Base-by-base conservation (phyloP, 2,888 invertebrate species). In the Sthenelais limicola region DNA sequence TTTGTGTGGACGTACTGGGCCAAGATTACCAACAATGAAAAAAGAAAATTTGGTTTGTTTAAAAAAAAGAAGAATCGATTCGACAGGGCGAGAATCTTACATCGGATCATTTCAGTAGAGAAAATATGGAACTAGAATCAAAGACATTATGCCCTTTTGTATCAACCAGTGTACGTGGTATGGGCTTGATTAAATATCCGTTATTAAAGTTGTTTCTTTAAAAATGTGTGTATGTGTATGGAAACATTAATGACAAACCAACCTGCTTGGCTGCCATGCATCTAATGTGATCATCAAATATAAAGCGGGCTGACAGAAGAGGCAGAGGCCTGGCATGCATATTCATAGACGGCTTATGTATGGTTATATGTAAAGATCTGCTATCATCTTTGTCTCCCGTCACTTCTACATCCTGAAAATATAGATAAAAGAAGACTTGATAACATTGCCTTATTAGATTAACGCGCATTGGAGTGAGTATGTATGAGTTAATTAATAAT, bases 251-350 rank as follows among this genome's bases (percentile, higher is more conserved):
- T n/a, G n/a, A n/a, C n/a, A n/a, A n/a, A n/a, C 32, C 33, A 18
- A 56, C 56, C 56, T 56, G 62, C 38, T 62, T 71, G 24, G 98
- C 98, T 24, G 98, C 98, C 97, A 98, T 97, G 85, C 98, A 98
- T 35, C 98, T 91, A 80, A 99, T 99, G 86, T 98, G 98, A 89
- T 99, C 99, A 86, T 99, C 98, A 87, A 99, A 99, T 75, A 98
- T 92, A 88, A 99, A 98, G 88, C 81, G 79, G 3, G 85, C 86
- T 7, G 85, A 82, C 18, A 87, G 84, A 3, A 86, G 80, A 48
- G 85, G 83, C 26, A 83, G 80, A 26, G 85, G 83, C 12, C 90
- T 89, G 21, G 82, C 82, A 43, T 86, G 83, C n/a, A 90, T 89
- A 9, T 85, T 84, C 0, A 94, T 94, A 5, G 85, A 80, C 35